Evolutionary conservation across 2,797 vertebrate genomes (phyloP).

Genomic region (Enoplosus armatus): DNA sequence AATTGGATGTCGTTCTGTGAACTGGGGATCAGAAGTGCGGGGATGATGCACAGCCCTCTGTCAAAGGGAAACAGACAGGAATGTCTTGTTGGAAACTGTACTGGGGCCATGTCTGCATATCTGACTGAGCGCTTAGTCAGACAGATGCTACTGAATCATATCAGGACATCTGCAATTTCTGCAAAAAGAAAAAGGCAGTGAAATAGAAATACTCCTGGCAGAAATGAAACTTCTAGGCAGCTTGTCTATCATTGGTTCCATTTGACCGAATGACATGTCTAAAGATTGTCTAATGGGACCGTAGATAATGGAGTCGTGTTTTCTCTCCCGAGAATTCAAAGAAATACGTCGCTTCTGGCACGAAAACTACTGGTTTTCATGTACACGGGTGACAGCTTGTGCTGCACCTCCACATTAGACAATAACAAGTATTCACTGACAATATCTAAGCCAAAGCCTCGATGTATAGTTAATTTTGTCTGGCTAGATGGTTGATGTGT

Average conservation of each 20-base stretch:
- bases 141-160: constrained; percentile 67
- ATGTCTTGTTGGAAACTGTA: constrained; percentile 55
- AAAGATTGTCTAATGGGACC: constrained; percentile 67
- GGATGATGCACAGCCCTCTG: constrained; percentile 63
- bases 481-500: constrained; percentile 7
- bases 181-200: constrained; percentile 52
- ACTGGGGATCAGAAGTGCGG: constrained; percentile 58
- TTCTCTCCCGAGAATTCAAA: constrained; percentile 44
- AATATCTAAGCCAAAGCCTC: constrained; percentile 10
- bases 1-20: constrained; percentile 49
- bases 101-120: constrained; percentile 58
- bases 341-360: constrained; percentile 41
- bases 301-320: constrained; percentile 61
- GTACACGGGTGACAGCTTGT: constrained; percentile 42
- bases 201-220: constrained; percentile 56
- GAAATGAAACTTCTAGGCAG: constrained; percentile 62
- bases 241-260: constrained; percentile 70
- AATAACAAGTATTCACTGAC: constrained; percentile 24
- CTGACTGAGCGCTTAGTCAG: constrained; percentile 68
- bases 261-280: constrained; percentile 67
- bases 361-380: constrained; percentile 48
- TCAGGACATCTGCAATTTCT: constrained; percentile 72
- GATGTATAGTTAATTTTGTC: constrained; percentile 19
- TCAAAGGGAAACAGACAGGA: constrained; percentile 59
- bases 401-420: constrained; percentile 34